Percentiles rank a stretch among this genome's conserved stretches.
phyloP scores from a whole-genome alignment of 2,797 vertebrate genomes.

The Propithecus deckenii region DNA sequence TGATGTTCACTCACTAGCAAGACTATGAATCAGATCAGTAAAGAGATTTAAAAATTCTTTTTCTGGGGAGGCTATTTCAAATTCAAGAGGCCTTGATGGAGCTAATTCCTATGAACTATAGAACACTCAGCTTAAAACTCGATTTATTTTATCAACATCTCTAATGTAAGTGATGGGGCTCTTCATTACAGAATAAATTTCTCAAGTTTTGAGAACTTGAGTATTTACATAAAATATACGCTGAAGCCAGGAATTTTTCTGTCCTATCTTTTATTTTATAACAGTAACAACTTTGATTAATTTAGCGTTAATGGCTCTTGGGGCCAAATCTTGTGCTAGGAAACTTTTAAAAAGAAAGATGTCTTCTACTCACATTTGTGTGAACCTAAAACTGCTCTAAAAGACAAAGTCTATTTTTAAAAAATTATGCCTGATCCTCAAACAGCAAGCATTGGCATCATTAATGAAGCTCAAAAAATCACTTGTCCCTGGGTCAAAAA shows the following conservation, averaged over 20 bases:
- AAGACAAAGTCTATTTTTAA: not conserved
- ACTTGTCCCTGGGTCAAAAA: not conserved
- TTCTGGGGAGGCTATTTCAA: slow-evolving; percentile 51
- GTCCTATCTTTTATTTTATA: slow-evolving; percentile 27
- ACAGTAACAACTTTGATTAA: slow-evolving; percentile 39
- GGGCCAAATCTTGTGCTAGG: not conserved
- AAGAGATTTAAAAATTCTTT: slow-evolving; percentile 48
- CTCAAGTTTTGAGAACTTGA: slow-evolving; percentile 44
- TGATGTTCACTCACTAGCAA: not conserved
- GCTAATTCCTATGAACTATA: slow-evolving; percentile 57
- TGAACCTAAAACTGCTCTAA: not conserved
- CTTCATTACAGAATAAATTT: slow-evolving; percentile 36
- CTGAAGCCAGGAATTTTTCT: not conserved
- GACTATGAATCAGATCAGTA: slow-evolving; percentile 49
- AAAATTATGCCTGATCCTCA: not conserved
- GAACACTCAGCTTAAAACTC: slow-evolving; percentile 55
- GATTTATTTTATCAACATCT: slow-evolving; percentile 61
- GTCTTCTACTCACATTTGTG: not conserved
- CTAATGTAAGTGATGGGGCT: slow-evolving; percentile 45
- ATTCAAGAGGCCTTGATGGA: slow-evolving; percentile 63
- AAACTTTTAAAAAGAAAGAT: not conserved
- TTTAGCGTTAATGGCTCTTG: not conserved
- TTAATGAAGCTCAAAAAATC: slow-evolving; percentile 20
- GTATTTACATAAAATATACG: slow-evolving; percentile 51
- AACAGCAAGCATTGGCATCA: not conserved